phyloP scores from a whole-genome alignment of 2,888 invertebrate genomes.

The Glaucopsyche alexis region DNA sequence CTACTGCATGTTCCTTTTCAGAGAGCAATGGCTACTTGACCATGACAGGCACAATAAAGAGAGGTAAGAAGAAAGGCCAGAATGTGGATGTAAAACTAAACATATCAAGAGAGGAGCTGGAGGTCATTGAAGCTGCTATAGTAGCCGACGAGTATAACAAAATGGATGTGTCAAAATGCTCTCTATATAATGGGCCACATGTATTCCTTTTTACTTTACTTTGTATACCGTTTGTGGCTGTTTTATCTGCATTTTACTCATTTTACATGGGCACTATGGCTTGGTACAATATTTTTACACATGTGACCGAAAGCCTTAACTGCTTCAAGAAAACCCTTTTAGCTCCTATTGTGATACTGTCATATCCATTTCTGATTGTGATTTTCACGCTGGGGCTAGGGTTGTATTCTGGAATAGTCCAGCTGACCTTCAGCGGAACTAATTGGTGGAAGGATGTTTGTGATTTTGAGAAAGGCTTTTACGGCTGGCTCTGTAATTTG shows the following conservation, averaged over 20 bases:
- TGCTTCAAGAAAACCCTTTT: constrained; percentile 82
- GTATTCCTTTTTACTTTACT: constrained; percentile 82
- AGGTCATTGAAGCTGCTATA: constrained; percentile 83
- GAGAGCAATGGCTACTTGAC: constrained; percentile 81
- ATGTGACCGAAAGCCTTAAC: constrained; percentile 83
- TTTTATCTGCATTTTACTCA: constrained; percentile 83
- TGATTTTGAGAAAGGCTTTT: constrained; percentile 89
- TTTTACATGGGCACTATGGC: constrained; percentile 88
- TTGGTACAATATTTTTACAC: constrained; percentile 87
- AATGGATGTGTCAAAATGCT: constrained; percentile 78
- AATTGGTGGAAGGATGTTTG: constrained; percentile 86
- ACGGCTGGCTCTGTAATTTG: constrained; percentile 86
- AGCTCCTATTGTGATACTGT: constrained; percentile 83
- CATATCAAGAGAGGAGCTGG: constrained; percentile 85
- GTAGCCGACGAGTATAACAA: constrained; percentile 80
- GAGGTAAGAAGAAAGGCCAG: constrained; percentile 86
- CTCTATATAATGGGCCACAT: constrained; percentile 82
- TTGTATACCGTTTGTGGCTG: constrained; percentile 83
- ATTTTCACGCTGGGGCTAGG: constrained; percentile 83
- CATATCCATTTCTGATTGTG: constrained; percentile 85
- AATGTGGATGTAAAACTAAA: constrained; percentile 86
- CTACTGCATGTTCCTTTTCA: constrained; percentile 79
- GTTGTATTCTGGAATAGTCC: constrained; percentile 83
- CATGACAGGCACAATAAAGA: constrained; percentile 86
- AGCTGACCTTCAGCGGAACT: constrained; percentile 84